Conservation (phyloP, 2,797 vertebrate species). For the Pangasius djambal region DNA sequence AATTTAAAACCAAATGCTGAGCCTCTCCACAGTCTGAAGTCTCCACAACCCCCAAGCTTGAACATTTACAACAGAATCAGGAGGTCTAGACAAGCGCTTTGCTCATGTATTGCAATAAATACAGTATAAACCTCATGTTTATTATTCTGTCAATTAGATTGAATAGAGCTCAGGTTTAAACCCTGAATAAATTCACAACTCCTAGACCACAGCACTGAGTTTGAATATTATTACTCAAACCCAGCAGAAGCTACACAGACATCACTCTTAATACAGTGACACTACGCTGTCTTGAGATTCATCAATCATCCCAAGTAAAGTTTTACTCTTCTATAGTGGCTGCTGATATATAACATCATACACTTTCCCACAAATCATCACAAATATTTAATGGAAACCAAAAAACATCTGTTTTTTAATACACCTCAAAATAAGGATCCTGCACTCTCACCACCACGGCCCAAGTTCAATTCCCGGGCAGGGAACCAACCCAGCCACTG, state of each 20-base stretch:
- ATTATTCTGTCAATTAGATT: slow-evolving; percentile 12
- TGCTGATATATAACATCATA: slow-evolving; percentile 3
- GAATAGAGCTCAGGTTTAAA: not conserved
- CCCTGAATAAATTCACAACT: slow-evolving; percentile 8
- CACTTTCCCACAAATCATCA: not conserved
- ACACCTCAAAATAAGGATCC: not conserved
- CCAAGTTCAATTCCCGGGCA: too few species aligned
- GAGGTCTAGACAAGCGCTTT: not conserved
- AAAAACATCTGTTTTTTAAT: not conserved
- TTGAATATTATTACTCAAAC: not conserved
- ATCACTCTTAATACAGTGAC: not conserved
- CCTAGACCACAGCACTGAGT: not conserved
- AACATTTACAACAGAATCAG: slow-evolving; percentile 1
- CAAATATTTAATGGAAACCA: not conserved
- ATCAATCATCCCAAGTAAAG: not conserved
- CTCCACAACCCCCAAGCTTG: not conserved
- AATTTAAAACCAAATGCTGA: not conserved
- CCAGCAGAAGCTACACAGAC: not conserved
- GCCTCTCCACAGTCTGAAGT: not conserved
- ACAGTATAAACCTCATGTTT: slow-evolving; percentile 15
- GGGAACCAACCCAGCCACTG: too few species aligned
- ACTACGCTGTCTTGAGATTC: not conserved
- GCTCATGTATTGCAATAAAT: slow-evolving; percentile 11
- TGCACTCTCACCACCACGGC: too few species aligned
- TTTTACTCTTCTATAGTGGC: not conserved